A percentile compares a stretch with the other conserved stretches of the same genome.
Evolutionary conservation across 2,113 vertebrate species (phyloP).

Genomic region (Promerops cafer): DNA sequence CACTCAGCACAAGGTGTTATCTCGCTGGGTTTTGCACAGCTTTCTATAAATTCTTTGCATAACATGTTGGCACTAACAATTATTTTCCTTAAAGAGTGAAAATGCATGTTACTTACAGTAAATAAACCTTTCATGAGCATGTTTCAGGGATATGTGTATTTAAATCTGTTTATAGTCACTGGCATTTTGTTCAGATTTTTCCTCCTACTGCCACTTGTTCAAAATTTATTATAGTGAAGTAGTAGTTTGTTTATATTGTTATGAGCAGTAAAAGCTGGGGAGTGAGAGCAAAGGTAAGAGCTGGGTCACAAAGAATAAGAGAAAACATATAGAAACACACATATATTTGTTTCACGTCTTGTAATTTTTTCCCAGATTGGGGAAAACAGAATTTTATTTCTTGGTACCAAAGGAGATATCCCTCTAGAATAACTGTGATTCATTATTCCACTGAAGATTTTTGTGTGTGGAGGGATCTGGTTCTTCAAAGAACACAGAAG

Average conservation of each 20-base stretch:
- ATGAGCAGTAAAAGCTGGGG: not conserved
- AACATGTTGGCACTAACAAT: not conserved
- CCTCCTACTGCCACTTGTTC: not conserved
- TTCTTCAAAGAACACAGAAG: not conserved
- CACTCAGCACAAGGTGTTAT: not conserved
- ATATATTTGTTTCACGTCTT: not conserved
- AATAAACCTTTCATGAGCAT: not conserved
- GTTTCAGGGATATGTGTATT: not conserved
- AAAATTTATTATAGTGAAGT: not conserved
- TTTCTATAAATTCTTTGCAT: not conserved
- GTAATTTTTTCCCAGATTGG: not conserved
- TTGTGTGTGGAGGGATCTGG: not conserved
- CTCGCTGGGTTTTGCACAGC: not conserved
- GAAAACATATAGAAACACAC: not conserved
- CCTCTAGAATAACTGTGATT: not conserved
- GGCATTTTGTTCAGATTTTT: constrained; percentile 4
- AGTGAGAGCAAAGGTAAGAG: not conserved
- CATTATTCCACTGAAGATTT: not conserved
- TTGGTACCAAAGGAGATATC: not conserved
- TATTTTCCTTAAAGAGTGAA: not conserved
- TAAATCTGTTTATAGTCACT: not conserved
- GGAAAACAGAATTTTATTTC: not conserved
- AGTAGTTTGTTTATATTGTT: not conserved
- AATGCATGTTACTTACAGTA: not conserved
- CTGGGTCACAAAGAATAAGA: not conserved